A percentile compares a stretch with the other conserved stretches of the same genome.
Evolutionary conservation across 1,140 invertebrate species (phyloP).

Genomic region (Tetranychus urticae): DNA sequence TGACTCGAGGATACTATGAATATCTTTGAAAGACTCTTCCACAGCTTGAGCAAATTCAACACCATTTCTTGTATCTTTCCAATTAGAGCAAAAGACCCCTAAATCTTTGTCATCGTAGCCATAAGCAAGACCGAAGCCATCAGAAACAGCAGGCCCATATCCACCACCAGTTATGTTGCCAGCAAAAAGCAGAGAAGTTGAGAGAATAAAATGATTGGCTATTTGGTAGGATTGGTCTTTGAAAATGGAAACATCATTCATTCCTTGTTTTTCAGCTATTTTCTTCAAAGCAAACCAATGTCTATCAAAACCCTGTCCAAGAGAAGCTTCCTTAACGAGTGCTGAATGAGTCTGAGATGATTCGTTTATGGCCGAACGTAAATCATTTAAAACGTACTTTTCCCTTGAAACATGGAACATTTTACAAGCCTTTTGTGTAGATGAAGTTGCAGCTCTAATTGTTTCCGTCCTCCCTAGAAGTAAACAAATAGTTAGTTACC

Average conservation of each 20-base stretch:
- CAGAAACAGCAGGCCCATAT: conserved; percentile 68
- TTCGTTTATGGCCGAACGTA: conserved; percentile 44
- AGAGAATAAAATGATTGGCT: conserved; percentile 77
- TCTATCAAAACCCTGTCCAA: conserved; percentile 91
- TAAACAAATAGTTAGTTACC: too few relatives aligned
- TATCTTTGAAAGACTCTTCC: not conserved
- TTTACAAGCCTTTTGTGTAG: conserved; percentile 30
- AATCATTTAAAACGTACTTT: conserved; percentile 21
- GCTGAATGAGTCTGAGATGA: conserved; percentile 57
- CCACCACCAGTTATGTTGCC: conserved; percentile 61
- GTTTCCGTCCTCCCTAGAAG: conserved; percentile 52
- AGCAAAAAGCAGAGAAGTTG: conserved; percentile 75
- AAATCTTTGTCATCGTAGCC: conserved; percentile 42
- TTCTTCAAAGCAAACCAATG: conserved; percentile 67
- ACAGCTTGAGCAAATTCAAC: not conserved
- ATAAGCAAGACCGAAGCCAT: conserved; percentile 79
- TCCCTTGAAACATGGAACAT: conserved; percentile 7
- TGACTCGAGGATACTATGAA: too few relatives aligned
- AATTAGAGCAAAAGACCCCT: conserved; percentile 24
- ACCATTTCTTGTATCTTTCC: not conserved
- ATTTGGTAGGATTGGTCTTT: conserved; percentile 48
- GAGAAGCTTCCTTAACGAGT: conserved; percentile 79
- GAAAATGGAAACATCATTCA: conserved; percentile 38
- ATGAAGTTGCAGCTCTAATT: conserved; percentile 57
- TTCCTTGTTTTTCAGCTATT: conserved; percentile 30